Evolutionary conservation across 2,888 invertebrate genomes (phyloP), one percentile per base, ranked within the genome.

Genomic region (Glyphotaelius pellucidus): DNA sequence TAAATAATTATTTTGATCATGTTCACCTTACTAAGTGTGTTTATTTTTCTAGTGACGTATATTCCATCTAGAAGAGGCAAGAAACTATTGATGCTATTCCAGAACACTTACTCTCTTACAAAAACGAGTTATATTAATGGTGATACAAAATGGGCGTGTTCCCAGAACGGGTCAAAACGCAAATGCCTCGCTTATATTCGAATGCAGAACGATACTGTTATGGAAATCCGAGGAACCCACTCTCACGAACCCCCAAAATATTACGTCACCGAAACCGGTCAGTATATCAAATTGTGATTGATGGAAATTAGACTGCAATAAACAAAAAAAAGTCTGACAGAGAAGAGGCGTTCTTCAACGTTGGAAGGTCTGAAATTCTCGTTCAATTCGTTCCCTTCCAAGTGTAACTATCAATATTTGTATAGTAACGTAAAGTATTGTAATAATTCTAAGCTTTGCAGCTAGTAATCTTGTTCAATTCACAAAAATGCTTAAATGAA

Each of bases 21-120:
- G n/a, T 67, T 67, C 25, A 67, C 25, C 25, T 25, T 67, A 67
- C n/a, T 67, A 7, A 67, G 7, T 67, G 2, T n/a, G 2, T 67
- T 67, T 67, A 9, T 7, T 67, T 67, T 67, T 67, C 67, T n/a
- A 83, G 83, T 83, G 32, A 3, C 25, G 38, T 83, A 83, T 35
- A 83, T 83, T 15, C 83, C 83, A 35, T 86, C 86, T 52, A 86
- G 52, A 52, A 31, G 47, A 31, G 86, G 86, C 35, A 86, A 86
- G 47, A 42, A 47, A 31, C 25, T 86, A 19, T 30, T 86, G 30
- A 42, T 86, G 86, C 42, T 47, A 31, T 38, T 38, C 38, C 35
- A 52, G 86, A 31, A 86, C 86, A 86, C 86, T 25, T 86, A 86
- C 7, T 86, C 35, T 42, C 35, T 42, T 35, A 67, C 67, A n/a